Conservation (phyloP, 2,797 vertebrate species). For the Sebastolobus altivelis region DNA sequence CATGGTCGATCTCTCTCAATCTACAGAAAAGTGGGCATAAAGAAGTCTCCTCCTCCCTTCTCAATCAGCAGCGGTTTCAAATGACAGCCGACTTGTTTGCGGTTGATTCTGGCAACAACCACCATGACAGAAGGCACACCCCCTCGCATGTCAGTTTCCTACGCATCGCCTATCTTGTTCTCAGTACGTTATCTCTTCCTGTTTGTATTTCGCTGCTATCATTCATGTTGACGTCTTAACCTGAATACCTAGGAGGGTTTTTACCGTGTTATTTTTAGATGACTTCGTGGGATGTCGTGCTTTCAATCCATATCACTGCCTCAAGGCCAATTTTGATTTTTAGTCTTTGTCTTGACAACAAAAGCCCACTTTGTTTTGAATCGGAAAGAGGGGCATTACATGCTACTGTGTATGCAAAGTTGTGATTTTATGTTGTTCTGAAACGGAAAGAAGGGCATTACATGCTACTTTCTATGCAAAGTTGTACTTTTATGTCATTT, state of each 20-base stretch:
- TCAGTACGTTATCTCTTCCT: background rate
- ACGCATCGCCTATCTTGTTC: background rate
- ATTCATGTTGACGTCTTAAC: constrained; percentile 14
- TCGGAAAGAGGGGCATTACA: background rate
- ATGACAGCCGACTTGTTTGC: constrained; percentile 26
- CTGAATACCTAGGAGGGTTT: background rate
- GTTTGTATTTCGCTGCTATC: constrained; percentile 25
- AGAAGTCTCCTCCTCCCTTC: constrained; percentile 74
- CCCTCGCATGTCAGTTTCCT: background rate
- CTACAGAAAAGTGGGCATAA: constrained; percentile 69
- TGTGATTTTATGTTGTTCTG: constrained; percentile 8
- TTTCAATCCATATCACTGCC: background rate
- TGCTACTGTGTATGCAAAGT: constrained; percentile 12
- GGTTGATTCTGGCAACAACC: background rate
- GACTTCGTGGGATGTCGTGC: background rate
- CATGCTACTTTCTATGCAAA: constrained; percentile 7
- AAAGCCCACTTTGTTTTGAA: background rate
- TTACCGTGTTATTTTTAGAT: background rate
- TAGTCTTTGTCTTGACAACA: background rate
- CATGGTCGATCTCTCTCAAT: constrained; percentile 1
- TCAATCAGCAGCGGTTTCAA: constrained; percentile 68
- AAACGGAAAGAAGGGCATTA: background rate
- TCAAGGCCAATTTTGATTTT: background rate
- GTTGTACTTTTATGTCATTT: background rate
- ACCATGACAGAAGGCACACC: background rate